A percentile compares a stretch with the other conserved stretches of the same genome.
phyloP scores from a whole-genome alignment of 2,113 vertebrate genomes.

The Apistogramma diplotaenia region DNA sequence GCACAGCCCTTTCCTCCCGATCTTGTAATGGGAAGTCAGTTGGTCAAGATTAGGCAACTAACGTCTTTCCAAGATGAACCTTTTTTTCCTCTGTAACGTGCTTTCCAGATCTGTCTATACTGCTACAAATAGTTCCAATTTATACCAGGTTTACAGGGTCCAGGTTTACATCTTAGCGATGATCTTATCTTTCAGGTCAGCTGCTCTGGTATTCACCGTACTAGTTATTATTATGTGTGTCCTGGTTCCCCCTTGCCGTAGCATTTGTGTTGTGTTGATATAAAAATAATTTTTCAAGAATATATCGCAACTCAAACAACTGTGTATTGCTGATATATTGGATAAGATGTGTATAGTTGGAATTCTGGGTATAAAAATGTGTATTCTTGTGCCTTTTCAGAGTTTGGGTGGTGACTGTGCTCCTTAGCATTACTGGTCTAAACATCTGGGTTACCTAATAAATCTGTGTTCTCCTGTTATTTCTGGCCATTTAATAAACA shows the following conservation, averaged over 20 bases:
- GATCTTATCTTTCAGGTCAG: too few species aligned
- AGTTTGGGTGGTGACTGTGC: not conserved
- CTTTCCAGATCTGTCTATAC: not conserved
- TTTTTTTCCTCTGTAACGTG: not conserved
- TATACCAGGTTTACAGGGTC: too few species aligned
- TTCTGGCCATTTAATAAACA: too few species aligned
- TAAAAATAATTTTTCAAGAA: not conserved
- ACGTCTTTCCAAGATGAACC: not conserved
- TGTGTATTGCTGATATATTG: not conserved
- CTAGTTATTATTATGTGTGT: too few species aligned
- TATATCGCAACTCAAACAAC: not conserved
- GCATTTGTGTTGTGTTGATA: too few species aligned
- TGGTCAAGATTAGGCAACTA: slow-evolving; percentile 10
- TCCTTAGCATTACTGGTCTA: not conserved
- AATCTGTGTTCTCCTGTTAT: not conserved
- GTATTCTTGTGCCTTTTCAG: not conserved
- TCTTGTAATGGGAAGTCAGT: slow-evolving; percentile 26
- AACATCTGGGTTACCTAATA: not conserved
- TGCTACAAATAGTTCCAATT: not conserved
- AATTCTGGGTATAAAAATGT: not conserved
- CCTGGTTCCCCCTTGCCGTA: too few species aligned
- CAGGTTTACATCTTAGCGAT: too few species aligned
- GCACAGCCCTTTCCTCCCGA: slow-evolving; percentile 49
- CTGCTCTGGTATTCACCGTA: too few species aligned
- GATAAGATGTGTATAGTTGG: not conserved